These are phyloP conservation scores for Eilema caniola DNA, from an alignment of 2,888 invertebrate genomes.

Conservation along the genomic window DNA sequence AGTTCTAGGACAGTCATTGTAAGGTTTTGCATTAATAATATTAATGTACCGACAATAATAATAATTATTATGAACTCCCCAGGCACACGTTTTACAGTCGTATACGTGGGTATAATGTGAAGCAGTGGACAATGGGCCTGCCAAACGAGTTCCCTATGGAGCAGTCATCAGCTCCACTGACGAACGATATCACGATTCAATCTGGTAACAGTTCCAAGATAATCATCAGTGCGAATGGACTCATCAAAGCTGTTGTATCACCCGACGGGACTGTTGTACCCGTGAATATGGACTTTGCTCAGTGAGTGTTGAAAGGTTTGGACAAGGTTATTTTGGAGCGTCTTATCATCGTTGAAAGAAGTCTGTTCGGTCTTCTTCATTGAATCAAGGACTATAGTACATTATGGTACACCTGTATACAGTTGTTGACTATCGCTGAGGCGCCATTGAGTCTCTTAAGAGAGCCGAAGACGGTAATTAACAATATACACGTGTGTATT, in stretches of 20 bases:
- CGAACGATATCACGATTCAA: constrained; percentile 69
- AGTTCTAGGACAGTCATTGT: too few species aligned
- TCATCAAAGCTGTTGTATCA: constrained; percentile 90
- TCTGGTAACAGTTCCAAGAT: constrained; percentile 78
- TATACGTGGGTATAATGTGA: constrained; percentile 85
- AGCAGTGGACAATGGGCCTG: constrained; percentile 76
- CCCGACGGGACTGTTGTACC: constrained; percentile 75
- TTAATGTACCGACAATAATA: neutral
- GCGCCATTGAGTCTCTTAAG: too few species aligned
- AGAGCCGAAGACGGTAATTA: too few species aligned
- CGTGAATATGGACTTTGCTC: constrained; percentile 92
- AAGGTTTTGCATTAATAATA: too few species aligned
- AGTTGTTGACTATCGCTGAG: too few species aligned
- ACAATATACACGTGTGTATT: too few species aligned
- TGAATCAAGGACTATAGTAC: too few species aligned
- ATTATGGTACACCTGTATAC: too few species aligned
- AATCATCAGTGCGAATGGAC: constrained; percentile 89
- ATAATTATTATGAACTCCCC: constrained; percentile 5
- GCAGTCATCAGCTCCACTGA: constrained; percentile 65
- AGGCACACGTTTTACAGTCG: constrained; percentile 85
- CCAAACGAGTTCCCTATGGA: constrained; percentile 79
- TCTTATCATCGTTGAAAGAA: neutral
- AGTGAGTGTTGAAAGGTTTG: constrained; percentile 82
- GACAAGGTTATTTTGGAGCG: too few species aligned
- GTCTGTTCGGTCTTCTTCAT: neutral